Base-by-base conservation (phyloP, 2,888 invertebrate genomes). In the Dryadula phaetusa region DNA sequence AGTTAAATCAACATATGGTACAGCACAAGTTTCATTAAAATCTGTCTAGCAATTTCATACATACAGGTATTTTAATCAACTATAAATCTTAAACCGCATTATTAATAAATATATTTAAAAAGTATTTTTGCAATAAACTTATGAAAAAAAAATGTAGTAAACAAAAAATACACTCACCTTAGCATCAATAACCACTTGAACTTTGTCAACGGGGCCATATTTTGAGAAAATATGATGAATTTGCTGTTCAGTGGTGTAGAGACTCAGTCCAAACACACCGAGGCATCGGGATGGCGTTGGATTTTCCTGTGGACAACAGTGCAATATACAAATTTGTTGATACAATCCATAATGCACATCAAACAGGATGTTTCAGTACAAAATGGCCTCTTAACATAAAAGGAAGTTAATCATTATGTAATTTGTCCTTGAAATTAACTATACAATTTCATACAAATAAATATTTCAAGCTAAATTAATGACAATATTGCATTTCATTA, bases 111-210 rank as follows among this genome's bases (percentile, higher is more conserved):
- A n/a, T n/a, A n/a, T n/a, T n/a, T n/a, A n/a, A n/a, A n/a, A n/a
- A n/a, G n/a, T n/a, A n/a, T n/a, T n/a, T n/a, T n/a, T n/a, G n/a
- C n/a, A n/a, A n/a, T n/a, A n/a, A n/a, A n/a, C n/a, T n/a, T n/a
- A n/a, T n/a, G n/a, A n/a, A n/a, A n/a, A n/a, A n/a, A n/a, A n/a
- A n/a, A n/a, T n/a, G n/a, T n/a, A n/a, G n/a, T n/a, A n/a, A n/a
- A n/a, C n/a, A n/a, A n/a, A n/a, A n/a, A n/a, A n/a, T n/a, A 32
- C 14, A 18, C 69, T 65, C 42, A 97, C 97, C 95, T 98, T 98
- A 54, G 98, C 98, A 90, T 99, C 99, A 79, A 98, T 97, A 62
- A 99, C 98, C 72, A 99, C 96, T 92, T 98, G 97, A 25, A 98
- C 96, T 82, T 97, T 95, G 82, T 99, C 98, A 37, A 99, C 96